A percentile compares a stretch with the other conserved stretches of the same genome.
These are phyloP conservation scores for Periplaneta americana DNA, from an alignment of 1,140 invertebrate genomes.

Conservation along the genomic window DNA sequence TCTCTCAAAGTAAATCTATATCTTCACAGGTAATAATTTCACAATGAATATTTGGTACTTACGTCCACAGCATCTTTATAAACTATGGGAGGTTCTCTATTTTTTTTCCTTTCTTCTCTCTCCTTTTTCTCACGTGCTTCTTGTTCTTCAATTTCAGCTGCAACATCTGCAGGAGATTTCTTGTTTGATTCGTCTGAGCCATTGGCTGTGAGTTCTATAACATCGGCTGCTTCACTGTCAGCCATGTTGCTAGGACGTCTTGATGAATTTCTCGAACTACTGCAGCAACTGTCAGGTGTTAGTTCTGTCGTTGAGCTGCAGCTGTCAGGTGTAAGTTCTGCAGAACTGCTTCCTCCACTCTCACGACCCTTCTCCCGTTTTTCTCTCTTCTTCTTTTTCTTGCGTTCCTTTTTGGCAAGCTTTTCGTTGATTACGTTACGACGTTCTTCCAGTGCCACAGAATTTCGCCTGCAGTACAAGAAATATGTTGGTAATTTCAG, in stretches of 20 bases:
- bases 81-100: constrained; percentile 77
- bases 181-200: constrained; percentile 10
- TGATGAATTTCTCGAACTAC: neutral
- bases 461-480: constrained; percentile 43
- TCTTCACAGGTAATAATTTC: no score
- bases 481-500: no score
- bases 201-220: constrained; percentile 2
- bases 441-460: constrained; percentile 59
- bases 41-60: no score
- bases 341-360: constrained; percentile 10
- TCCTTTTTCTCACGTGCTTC: constrained; percentile 60
- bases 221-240: constrained; percentile 14
- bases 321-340: constrained; percentile 17
- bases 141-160: constrained; percentile 40
- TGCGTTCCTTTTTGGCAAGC: constrained; percentile 61
- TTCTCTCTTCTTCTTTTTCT: constrained; percentile 65
- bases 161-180: constrained; percentile 21
- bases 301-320: constrained; percentile 3
- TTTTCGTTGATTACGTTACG: constrained; percentile 66
- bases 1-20: no score
- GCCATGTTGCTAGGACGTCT: constrained; percentile 17
- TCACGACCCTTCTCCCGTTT: constrained; percentile 40
- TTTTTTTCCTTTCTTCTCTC: constrained; percentile 63
- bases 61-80: constrained; percentile 69
- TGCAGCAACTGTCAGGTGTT: neutral